These are phyloP conservation scores for Microcebus lehilahytsara DNA, from an alignment of 2,113 vertebrate genomes.

Conservation along the genomic window DNA sequence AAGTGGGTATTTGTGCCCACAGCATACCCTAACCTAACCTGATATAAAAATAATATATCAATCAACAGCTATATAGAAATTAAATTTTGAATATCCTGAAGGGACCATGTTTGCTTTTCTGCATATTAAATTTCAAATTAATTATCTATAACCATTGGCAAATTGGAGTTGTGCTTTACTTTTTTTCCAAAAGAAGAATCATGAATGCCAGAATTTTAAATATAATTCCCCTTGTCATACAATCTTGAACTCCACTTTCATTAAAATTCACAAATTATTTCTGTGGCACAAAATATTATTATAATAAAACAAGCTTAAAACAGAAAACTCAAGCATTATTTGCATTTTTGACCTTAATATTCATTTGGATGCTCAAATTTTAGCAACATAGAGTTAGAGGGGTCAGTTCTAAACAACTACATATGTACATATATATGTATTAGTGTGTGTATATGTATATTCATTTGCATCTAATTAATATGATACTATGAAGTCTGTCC, in stretches of 20 bases:
- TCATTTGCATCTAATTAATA: background rate
- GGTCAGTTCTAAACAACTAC: background rate
- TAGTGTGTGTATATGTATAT: background rate
- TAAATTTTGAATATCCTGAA: background rate
- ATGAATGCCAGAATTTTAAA: background rate
- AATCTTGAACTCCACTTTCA: background rate
- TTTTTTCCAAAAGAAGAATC: background rate
- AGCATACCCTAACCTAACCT: background rate
- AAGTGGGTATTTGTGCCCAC: background rate
- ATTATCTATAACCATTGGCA: background rate
- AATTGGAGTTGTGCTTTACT: background rate
- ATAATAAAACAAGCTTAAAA: background rate
- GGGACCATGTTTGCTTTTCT: background rate
- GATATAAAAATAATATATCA: background rate
- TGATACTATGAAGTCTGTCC: background rate
- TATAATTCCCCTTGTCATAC: background rate
- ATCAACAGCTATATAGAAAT: background rate
- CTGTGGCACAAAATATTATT: background rate
- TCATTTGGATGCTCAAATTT: background rate
- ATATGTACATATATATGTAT: background rate
- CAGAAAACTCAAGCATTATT: background rate
- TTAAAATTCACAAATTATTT: background rate
- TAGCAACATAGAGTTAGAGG: background rate
- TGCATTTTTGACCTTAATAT: background rate
- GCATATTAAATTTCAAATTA: background rate